Conservation (phyloP, 1,140 invertebrate genomes). For the Habropoda laboriosa region DNA sequence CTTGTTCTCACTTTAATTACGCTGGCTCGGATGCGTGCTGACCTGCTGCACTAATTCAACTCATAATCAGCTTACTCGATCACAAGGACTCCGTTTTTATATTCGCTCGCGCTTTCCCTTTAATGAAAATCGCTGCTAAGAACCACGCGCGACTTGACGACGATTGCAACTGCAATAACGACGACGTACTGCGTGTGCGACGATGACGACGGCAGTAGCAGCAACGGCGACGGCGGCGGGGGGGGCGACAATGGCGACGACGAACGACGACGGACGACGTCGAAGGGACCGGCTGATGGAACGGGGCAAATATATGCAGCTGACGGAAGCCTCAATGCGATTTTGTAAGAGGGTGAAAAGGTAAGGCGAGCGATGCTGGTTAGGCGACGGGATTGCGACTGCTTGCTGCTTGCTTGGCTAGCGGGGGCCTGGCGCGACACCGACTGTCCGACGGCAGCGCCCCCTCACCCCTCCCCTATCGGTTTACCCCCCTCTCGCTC, state of each 20-base stretch:
- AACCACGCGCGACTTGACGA: constrained; percentile 60
- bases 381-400: constrained; percentile 81
- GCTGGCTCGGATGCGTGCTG: constrained; percentile 53
- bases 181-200: constrained; percentile 69
- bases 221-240: constrained; percentile 37
- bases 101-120: constrained; percentile 46
- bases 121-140: constrained; percentile 45
- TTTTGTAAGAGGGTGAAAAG: constrained; percentile 77
- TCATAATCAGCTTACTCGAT: constrained; percentile 65
- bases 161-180: constrained; percentile 56
- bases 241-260: constrained; percentile 57
- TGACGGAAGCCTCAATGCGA: constrained; percentile 77
- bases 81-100: constrained; percentile 30
- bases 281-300: constrained; percentile 61
- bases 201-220: constrained; percentile 59
- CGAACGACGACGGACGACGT: constrained; percentile 56
- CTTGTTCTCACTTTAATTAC: constrained; percentile 50
- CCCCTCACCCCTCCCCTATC: constrained; percentile 58
- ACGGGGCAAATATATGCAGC: constrained; percentile 73
- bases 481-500: constrained; percentile 7
- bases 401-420: constrained; percentile 73
- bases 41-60: constrained; percentile 57
- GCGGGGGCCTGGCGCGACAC: constrained; percentile 77
- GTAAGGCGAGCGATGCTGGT: constrained; percentile 80
- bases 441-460: constrained; percentile 75